phyloP scores from a whole-genome alignment of 2,113 vertebrate species.

The Pitta sordida region DNA sequence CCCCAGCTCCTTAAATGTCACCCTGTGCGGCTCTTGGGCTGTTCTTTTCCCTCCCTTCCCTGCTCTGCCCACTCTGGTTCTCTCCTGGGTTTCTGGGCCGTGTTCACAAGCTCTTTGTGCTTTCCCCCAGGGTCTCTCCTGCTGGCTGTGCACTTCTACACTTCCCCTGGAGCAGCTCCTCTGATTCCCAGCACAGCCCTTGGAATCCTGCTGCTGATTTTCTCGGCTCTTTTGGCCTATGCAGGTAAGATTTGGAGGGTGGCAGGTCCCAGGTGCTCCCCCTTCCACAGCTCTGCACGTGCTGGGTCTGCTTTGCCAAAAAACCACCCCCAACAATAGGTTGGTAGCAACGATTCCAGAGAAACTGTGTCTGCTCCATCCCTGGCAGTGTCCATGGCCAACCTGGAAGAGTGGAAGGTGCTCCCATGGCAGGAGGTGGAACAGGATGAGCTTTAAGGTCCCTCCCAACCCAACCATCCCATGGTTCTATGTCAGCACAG shows the following conservation, averaged over 20 bases:
- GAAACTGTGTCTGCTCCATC: background rate
- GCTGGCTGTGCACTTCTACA: slow-evolving; percentile 79
- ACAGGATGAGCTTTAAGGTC: background rate
- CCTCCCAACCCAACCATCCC: background rate
- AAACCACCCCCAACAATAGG: too few species aligned
- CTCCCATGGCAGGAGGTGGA: background rate
- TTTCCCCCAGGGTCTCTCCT: slow-evolving; percentile 75
- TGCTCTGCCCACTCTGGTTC: background rate
- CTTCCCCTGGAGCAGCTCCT: background rate
- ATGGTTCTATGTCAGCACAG: background rate
- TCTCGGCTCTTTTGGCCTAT: slow-evolving; percentile 74
- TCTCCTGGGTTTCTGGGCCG: background rate
- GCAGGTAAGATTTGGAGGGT: slow-evolving; percentile 67
- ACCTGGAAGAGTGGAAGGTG: fast-evolving
- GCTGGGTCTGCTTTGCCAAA: background rate
- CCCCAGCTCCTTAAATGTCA: background rate
- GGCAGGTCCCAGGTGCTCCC: background rate
- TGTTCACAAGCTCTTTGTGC: background rate
- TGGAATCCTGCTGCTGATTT: slow-evolving; percentile 79
- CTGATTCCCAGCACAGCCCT: slow-evolving; percentile 77
- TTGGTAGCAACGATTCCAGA: background rate
- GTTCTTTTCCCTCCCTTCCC: background rate
- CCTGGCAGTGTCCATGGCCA: background rate
- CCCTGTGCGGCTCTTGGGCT: background rate
- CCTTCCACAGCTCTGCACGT: background rate